Evolutionary conservation across 1,140 invertebrate species (phyloP), one percentile per base, ranked within the genome.

Genomic region (Scaptomyza montana): DNA sequence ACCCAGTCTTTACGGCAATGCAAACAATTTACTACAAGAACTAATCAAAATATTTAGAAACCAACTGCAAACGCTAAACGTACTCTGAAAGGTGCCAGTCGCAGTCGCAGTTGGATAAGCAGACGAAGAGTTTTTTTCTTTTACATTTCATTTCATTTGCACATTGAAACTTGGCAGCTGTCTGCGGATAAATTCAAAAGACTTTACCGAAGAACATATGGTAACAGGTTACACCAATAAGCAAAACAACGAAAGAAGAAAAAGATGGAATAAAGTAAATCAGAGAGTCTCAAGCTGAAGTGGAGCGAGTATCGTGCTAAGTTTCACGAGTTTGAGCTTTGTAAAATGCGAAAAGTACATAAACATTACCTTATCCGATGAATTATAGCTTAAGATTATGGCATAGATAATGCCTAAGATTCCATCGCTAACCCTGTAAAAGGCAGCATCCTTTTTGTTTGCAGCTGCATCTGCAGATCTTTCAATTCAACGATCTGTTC

Each of bases 31-130:
- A 87, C 82, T 80, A 87, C 82, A 78, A 62, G 78, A 61, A 72
- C 82, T 71, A 86, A 86, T 89, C 82, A 86, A 86, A 86, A 86
- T 82, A 86, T 86, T 86, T 86, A 59, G 66, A 71, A 77, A 65
- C 61, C 30, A 33, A 33, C 30, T 33, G 30, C 30, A 33, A 33
- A 33, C 30, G 5, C 30, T 6, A 33, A 33, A 28, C 46, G 12
- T 56, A 46, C 30, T 16, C 68, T 80, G 81, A 80, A 86, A 85
- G 81, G 82, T 87, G 82, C 78, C 78, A 70, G 74, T 77, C 56
- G 54, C 36, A 59, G 56, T 59, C 43, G 25, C 56, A 70, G 74
- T 77, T 25, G 21, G 21, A 25, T 25, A 25, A 56, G 54, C 36
- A 66, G 63, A 55, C 47, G 47, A 51, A 57, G 55, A 75, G 46